A percentile compares a stretch with the other conserved stretches of the same genome.
Conservation (phyloP, 1,140 invertebrate species). For the Phenacoccus solenopsis region DNA sequence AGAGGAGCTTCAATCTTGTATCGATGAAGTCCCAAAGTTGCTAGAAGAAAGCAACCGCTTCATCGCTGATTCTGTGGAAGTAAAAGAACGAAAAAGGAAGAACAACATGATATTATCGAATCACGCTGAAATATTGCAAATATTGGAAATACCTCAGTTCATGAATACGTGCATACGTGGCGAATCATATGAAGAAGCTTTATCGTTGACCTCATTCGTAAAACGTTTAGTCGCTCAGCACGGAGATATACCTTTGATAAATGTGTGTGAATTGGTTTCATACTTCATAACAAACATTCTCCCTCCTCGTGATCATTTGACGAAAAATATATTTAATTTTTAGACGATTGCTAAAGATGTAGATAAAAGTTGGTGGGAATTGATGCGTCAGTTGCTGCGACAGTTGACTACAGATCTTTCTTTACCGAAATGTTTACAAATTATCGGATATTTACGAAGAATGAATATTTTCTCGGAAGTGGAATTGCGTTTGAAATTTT, state of each 20-base stretch:
- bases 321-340: constrained; percentile 7
- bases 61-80: constrained; percentile 57
- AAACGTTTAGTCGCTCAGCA: constrained; percentile 52
- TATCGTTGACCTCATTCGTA: constrained; percentile 80
- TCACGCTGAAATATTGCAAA: constrained; percentile 54
- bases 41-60: constrained; percentile 64
- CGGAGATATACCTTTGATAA: constrained; percentile 62
- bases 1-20: constrained; percentile 50
- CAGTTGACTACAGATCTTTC: constrained; percentile 78
- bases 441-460: constrained; percentile 73
- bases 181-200: constrained; percentile 82
- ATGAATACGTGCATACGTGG: constrained; percentile 84
- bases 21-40: constrained; percentile 61
- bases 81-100: constrained; percentile 48
- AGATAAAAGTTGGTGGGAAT: constrained; percentile 71
- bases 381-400: constrained; percentile 72
- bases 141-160: constrained; percentile 75
- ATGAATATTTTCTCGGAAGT: constrained; percentile 72
- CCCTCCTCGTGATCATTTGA: too few species aligned
- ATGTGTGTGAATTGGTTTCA: constrained; percentile 39
- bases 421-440: constrained; percentile 71
- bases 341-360: constrained; percentile 71
- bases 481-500: constrained; percentile 81
- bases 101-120: constrained; percentile 55
- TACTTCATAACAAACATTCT: too few species aligned